Conservation (phyloP, 1,140 invertebrate species). For the Drosophila nebulosa region DNA sequence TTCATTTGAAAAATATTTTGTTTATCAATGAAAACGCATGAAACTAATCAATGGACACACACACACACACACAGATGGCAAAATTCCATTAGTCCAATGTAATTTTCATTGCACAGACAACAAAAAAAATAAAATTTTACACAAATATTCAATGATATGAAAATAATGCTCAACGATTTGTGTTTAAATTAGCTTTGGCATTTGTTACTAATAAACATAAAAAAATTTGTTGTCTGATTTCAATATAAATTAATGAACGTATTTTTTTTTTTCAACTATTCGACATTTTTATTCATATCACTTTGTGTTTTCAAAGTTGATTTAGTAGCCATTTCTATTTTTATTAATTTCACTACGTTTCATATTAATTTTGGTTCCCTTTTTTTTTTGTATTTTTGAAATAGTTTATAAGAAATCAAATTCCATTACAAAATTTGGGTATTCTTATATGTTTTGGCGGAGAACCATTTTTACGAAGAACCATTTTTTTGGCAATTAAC, state of each 20-base stretch:
- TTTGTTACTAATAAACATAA: neutral
- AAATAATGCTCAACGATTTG: neutral
- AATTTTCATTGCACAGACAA: neutral
- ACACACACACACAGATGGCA: neutral
- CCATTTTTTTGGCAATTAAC: too few relatives aligned
- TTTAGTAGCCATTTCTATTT: too few relatives aligned
- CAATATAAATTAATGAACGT: too few relatives aligned
- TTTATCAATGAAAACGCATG: conserved; percentile 2
- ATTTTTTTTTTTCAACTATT: neutral
- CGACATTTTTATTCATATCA: too few relatives aligned
- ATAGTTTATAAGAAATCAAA: too few relatives aligned
- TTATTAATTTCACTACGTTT: too few relatives aligned
- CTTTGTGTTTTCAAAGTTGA: too few relatives aligned
- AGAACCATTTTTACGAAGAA: too few relatives aligned
- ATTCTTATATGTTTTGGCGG: too few relatives aligned
- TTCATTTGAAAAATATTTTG: neutral
- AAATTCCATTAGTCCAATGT: neutral
- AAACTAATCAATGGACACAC: conserved; percentile 1
- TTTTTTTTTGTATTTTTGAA: too few relatives aligned
- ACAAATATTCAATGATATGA: neutral
- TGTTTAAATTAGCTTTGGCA: neutral
- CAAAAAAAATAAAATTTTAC: neutral
- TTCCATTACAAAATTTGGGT: too few relatives aligned
- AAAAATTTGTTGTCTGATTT: neutral
- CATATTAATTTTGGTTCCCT: too few relatives aligned